A percentile compares a stretch with the other conserved stretches of the same genome.
These are phyloP conservation scores for Drosophila micromelanica DNA, from an alignment of 1,140 invertebrate species.

Conservation along the genomic window DNA sequence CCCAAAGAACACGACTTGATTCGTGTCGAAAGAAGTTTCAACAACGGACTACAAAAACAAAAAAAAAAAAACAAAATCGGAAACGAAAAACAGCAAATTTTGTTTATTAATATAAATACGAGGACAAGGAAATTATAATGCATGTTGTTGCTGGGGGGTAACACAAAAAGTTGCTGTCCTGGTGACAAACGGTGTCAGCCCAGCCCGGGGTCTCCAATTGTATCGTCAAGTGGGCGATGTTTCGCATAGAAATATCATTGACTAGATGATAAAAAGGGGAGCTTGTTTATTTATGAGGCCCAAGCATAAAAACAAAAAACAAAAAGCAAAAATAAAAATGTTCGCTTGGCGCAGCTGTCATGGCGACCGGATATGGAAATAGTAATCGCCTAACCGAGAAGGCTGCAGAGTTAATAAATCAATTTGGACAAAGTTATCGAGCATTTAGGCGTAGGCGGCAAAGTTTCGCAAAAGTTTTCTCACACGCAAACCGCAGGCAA, in stretches of 20 bases:
- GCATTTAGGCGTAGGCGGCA: conserved; percentile 75
- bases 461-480: conserved; percentile 57
- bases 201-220: conserved; percentile 44
- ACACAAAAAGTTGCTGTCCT: conserved; percentile 65
- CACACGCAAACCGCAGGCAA: conserved; percentile 71
- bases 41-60: conserved; percentile 38
- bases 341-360: conserved; percentile 55
- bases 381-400: neutral
- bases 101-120: conserved; percentile 81
- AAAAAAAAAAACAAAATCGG: neutral
- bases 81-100: conserved; percentile 32
- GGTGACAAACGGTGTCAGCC: conserved; percentile 84
- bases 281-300: conserved; percentile 74
- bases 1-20: conserved; percentile 24
- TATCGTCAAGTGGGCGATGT: conserved; percentile 63
- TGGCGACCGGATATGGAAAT: conserved; percentile 52
- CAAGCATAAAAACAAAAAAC: conserved; percentile 36
- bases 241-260: conserved; percentile 67
- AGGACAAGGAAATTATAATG: conserved; percentile 72
- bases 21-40: conserved; percentile 79
- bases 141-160: conserved; percentile 37
- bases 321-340: conserved; percentile 11
- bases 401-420: conserved; percentile 72
- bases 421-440: conserved; percentile 79
- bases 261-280: conserved; percentile 35